Evolutionary conservation across 1,140 invertebrate species (phyloP).

Genomic region (Arctopsyche grandis): DNA sequence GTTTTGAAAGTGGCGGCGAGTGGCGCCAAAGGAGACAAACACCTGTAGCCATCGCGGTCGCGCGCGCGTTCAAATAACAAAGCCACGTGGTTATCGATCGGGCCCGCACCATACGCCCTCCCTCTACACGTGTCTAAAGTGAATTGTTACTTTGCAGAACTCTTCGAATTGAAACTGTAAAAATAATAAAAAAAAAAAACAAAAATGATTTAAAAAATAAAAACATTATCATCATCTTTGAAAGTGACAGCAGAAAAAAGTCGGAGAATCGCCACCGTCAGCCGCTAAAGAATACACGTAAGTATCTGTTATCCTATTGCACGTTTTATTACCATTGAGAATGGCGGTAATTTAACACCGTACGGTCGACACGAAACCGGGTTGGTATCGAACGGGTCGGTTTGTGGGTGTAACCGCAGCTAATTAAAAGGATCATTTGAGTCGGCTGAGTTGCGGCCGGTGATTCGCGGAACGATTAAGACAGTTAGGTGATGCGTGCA

Average conservation of each 20-base stretch:
- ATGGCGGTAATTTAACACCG: not conserved
- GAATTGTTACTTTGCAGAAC: not conserved
- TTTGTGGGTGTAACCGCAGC: not conserved
- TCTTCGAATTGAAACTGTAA: no score
- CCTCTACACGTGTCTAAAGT: not conserved
- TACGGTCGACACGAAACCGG: not conserved
- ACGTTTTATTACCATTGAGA: no score
- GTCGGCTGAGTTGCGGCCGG: not conserved
- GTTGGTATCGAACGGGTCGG: not conserved
- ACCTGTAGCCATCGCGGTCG: constrained; percentile 25
- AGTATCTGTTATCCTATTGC: not conserved
- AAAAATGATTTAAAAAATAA: not conserved
- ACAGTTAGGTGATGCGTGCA: not conserved
- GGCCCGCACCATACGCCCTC: not conserved
- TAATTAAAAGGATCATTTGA: constrained; percentile 27
- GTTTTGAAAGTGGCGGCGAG: not conserved
- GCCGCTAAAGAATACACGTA: constrained; percentile 13
- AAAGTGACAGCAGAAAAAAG: not conserved
- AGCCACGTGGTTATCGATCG: constrained; percentile 27
- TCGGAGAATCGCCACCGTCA: not conserved
- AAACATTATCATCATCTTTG: not conserved
- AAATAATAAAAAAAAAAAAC: not conserved
- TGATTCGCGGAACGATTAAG: constrained; percentile 17
- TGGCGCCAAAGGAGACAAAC: constrained; percentile 15
- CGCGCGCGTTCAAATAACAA: constrained; percentile 22